Percentiles rank a stretch among this genome's conserved stretches.
phyloP scores from a whole-genome alignment of 2,888 invertebrate genomes.

The Drosophila putrida region DNA sequence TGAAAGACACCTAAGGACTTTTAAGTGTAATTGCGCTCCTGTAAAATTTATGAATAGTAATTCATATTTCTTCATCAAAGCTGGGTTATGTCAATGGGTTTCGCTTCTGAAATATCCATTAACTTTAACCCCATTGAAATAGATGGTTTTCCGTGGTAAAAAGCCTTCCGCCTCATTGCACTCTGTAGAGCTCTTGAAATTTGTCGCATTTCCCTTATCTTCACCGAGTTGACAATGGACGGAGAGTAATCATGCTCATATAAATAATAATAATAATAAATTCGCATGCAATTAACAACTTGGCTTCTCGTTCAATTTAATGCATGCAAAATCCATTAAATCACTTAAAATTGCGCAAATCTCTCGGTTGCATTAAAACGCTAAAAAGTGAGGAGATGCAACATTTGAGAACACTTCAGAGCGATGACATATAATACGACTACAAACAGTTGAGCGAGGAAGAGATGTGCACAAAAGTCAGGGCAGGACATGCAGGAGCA shows the following conservation, averaged over 20 bases:
- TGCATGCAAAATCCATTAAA: constrained; percentile 82
- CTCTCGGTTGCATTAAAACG: constrained; percentile 48
- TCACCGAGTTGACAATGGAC: constrained; percentile 18
- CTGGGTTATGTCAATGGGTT: background rate
- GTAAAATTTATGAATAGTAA: background rate
- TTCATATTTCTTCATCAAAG: background rate
- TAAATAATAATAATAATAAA: constrained; percentile 60
- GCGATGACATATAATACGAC: constrained; percentile 78
- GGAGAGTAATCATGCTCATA: constrained; percentile 13
- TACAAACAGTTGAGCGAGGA: constrained; percentile 66
- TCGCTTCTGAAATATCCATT: constrained; percentile 10
- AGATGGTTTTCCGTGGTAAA: constrained; percentile 1
- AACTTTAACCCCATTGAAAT: constrained; percentile 13
- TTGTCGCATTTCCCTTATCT: constrained; percentile 64
- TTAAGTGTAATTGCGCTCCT: background rate
- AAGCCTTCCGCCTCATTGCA: constrained; percentile 39
- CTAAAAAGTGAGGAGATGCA: constrained; percentile 32
- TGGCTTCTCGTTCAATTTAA: constrained; percentile 54
- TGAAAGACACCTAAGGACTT: background rate
- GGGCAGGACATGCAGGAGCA: constrained; percentile 55
- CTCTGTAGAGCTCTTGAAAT: constrained; percentile 43
- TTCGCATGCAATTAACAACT: constrained; percentile 76
- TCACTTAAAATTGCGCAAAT: constrained; percentile 66
- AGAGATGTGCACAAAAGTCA: constrained; percentile 31
- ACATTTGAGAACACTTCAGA: constrained; percentile 74